Evolutionary conservation across 2,888 invertebrate species (phyloP), one percentile per base, ranked within the genome.

Genomic region (Eulithis testata): DNA sequence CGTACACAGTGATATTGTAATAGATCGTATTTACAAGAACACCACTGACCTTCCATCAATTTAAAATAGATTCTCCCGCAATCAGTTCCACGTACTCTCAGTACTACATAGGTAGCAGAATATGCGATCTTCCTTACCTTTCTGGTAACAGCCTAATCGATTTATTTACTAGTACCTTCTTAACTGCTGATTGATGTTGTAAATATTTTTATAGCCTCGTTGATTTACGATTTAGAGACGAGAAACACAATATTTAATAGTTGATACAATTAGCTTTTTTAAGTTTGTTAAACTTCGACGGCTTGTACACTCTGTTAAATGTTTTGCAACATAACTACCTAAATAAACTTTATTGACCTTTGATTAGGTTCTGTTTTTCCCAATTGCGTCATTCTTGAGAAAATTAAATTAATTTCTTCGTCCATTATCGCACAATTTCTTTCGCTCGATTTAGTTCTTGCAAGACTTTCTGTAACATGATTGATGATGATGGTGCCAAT

Each of bases 31-130:
- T 66, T 58, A 70, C 61, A 61, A 57, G 61, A 50, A 68, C 58
- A 76, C 57, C 60, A 62, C 66, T 87, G 90, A 90, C 90, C 90
- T 91, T 91, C 87, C 84, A 84, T 86, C 83, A 85, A 89, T 88
- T 89, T 86, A 89, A 91, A 91, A 91, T 91, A 91, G 91, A 79
- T 70, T 56, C 60, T 65, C 63, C 63, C 66, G 59, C 59, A 60
- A 56, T 52, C 51, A 43, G 52, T 60, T 43, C 11, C 47, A 36
- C 21, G 14, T 50, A 54, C 44, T 5, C n/a, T 4, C 21, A 21
- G 21, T 45, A 43, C 27, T 14, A 7, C 40, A 8, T 47, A 12
- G 11, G n/a, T 45, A 14, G 9, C 43, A n/a, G 44, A 21, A 21
- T 21, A n/a, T 60, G 31, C 27, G 11, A 55, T 70, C 63, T 70